Conservation (phyloP, 2,888 invertebrate species). For the Cistogaster globosa region DNA sequence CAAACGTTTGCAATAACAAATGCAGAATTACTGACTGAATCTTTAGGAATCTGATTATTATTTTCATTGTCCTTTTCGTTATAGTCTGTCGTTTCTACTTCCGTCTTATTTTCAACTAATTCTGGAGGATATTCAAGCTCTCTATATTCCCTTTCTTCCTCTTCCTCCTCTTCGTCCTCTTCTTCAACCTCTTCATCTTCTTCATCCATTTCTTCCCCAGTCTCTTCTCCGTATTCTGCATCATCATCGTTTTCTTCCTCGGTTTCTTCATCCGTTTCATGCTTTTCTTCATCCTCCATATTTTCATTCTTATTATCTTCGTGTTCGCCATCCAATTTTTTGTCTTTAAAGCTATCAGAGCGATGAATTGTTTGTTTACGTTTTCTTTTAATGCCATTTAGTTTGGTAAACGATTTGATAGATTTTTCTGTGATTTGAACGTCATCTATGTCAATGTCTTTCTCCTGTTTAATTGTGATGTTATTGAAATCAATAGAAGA, state of each 20-base stretch:
- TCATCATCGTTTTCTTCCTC: slow-evolving; percentile 28
- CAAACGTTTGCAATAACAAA: slow-evolving; percentile 77
- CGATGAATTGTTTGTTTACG: slow-evolving; percentile 24
- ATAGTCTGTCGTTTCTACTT: slow-evolving; percentile 60
- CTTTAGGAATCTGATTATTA: neutral
- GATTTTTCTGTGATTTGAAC: slow-evolving; percentile 59
- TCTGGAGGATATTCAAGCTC: slow-evolving; percentile 63
- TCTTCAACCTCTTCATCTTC: slow-evolving; percentile 62
- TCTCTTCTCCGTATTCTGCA: slow-evolving; percentile 53
- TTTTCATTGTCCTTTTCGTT: neutral
- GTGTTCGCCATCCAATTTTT: neutral
- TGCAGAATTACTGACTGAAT: neutral
- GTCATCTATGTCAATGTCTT: slow-evolving; percentile 77
- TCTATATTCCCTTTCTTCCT: slow-evolving; percentile 67
- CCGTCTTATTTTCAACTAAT: slow-evolving; percentile 19
- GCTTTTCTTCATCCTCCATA: slow-evolving; percentile 29
- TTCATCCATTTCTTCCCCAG: slow-evolving; percentile 51
- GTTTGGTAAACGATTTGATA: slow-evolving; percentile 12
- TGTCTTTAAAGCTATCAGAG: slow-evolving; percentile 12
- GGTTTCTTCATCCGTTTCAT: slow-evolving; percentile 37
- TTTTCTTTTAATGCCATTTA: slow-evolving; percentile 64
- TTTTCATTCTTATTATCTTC: slow-evolving; percentile 18
- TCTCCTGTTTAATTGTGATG: slow-evolving; percentile 79
- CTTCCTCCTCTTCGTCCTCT: slow-evolving; percentile 69
- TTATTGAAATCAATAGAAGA: slow-evolving; percentile 77